Evolutionary conservation across 2,113 vertebrate species (phyloP).

Genomic region (Xenopus laevis): DNA sequence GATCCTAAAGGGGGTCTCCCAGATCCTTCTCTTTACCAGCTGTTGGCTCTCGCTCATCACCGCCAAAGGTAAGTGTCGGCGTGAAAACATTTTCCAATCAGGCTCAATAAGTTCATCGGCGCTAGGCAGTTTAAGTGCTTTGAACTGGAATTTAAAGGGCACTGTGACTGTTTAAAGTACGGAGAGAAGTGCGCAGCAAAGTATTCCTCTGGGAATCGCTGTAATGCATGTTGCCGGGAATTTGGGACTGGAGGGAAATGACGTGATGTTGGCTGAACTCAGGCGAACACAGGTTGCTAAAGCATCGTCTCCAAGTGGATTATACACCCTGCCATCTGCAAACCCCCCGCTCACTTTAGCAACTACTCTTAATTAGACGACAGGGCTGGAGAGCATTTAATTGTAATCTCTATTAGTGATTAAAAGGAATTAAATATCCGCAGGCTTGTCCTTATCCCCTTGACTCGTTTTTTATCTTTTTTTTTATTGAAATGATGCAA

Average conservation of each 20-base stretch:
- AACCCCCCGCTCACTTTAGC: slow-evolving; percentile 11
- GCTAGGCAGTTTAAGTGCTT: background rate
- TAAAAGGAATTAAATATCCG: slow-evolving; percentile 22
- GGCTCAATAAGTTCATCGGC: slow-evolving; percentile 4
- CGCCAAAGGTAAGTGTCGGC: slow-evolving; percentile 32
- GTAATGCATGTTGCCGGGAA: background rate
- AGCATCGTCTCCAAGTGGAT: slow-evolving; percentile 21
- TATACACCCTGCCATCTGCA: slow-evolving; percentile 30
- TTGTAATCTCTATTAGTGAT: slow-evolving; percentile 34
- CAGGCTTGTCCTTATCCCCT: slow-evolving; percentile 8
- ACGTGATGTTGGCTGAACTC: background rate
- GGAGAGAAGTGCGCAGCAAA: background rate
- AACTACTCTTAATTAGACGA: slow-evolving; percentile 35
- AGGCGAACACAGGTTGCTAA: background rate
- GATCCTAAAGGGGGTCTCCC: slow-evolving; percentile 19
- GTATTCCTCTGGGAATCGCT: background rate
- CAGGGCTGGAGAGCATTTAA: slow-evolving; percentile 15
- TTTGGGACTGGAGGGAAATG: slow-evolving; percentile 9
- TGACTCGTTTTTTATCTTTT: background rate
- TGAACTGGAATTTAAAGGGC: background rate
- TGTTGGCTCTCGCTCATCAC: slow-evolving; percentile 27
- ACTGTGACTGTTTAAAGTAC: slow-evolving; percentile 1
- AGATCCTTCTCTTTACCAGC: slow-evolving; percentile 26
- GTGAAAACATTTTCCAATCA: background rate
- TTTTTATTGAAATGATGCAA: slow-evolving; percentile 13